Evolutionary conservation across 2,797 vertebrate genomes (phyloP).

Genomic region (Cuculus canorus): DNA sequence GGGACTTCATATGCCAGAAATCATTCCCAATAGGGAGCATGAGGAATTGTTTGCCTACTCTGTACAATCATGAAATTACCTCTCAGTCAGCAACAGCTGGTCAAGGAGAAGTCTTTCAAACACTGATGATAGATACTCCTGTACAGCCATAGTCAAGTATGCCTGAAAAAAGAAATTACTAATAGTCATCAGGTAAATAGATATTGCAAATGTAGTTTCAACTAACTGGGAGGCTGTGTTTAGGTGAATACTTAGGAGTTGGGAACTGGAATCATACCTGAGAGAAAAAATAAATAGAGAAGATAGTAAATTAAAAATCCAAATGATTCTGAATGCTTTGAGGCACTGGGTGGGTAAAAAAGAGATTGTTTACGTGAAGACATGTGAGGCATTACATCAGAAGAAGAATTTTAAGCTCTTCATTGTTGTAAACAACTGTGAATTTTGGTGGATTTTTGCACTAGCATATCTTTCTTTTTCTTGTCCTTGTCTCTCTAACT

Average conservation of each 20-base stretch:
- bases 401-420: not conserved
- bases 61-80: not conserved
- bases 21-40: not conserved
- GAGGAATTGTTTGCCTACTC: not conserved
- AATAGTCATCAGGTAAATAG: slow-evolving; percentile 43
- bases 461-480: not conserved
- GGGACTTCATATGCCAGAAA: not conserved
- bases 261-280: slow-evolving; percentile 3
- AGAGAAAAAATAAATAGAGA: slow-evolving; percentile 30
- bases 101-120: not conserved
- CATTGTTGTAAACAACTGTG: not conserved
- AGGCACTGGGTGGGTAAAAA: not conserved
- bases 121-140: not conserved
- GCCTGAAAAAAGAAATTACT: not conserved
- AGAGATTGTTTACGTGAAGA: not conserved
- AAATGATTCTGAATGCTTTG: not conserved
- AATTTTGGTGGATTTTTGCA: not conserved
- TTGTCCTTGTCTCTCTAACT: not conserved
- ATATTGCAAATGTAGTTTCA: slow-evolving; percentile 48
- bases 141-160: not conserved
- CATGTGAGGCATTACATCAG: not conserved
- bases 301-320: slow-evolving; percentile 33
- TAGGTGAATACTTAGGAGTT: slow-evolving; percentile 32
- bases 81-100: not conserved
- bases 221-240: slow-evolving; percentile 39